A percentile compares a stretch with the other conserved stretches of the same genome.
phyloP scores from a whole-genome alignment of 2,797 vertebrate genomes.

The Centroberyx gerrardi region DNA sequence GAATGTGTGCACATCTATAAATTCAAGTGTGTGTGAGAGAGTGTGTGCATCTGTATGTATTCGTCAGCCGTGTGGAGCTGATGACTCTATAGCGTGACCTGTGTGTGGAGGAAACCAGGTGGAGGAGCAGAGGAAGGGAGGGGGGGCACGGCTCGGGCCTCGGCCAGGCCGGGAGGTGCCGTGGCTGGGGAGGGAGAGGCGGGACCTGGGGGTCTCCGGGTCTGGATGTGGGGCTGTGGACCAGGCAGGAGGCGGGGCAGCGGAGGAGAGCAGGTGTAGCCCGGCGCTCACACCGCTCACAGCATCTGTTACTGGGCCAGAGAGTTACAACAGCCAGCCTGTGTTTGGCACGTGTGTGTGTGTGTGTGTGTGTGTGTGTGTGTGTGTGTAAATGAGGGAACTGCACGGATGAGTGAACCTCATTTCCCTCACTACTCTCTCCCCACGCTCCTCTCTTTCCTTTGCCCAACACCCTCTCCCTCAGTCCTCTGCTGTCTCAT shows the following conservation, averaged over 20 bases:
- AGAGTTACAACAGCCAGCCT: slow-evolving; percentile 61
- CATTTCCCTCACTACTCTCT: slow-evolving; percentile 37
- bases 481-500: slow-evolving; percentile 42
- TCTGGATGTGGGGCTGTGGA: slow-evolving; percentile 20
- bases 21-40: too few relatives aligned
- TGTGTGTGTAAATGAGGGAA: slow-evolving; percentile 36
- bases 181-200: slow-evolving; percentile 20
- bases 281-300: slow-evolving; percentile 60
- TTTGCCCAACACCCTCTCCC: slow-evolving; percentile 35
- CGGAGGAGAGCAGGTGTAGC: slow-evolving; percentile 72
- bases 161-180: slow-evolving; percentile 40
- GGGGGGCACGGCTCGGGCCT: slow-evolving; percentile 20
- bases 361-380: slow-evolving; percentile 27
- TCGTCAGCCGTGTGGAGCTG: neutral
- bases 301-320: slow-evolving; percentile 78
- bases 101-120: slow-evolving; percentile 42
- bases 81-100: slow-evolving; percentile 11
- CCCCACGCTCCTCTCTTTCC: slow-evolving; percentile 1
- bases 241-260: slow-evolving; percentile 51
- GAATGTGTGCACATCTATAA: too few relatives aligned
- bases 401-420: slow-evolving; percentile 58
- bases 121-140: slow-evolving; percentile 17
- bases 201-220: slow-evolving; percentile 29
- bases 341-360: slow-evolving; percentile 41
- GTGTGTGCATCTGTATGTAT: too few relatives aligned